A percentile compares a stretch with the other conserved stretches of the same genome.
Evolutionary conservation across 2,797 vertebrate species (phyloP).

Genomic region (Sylvilagus floridanus): DNA sequence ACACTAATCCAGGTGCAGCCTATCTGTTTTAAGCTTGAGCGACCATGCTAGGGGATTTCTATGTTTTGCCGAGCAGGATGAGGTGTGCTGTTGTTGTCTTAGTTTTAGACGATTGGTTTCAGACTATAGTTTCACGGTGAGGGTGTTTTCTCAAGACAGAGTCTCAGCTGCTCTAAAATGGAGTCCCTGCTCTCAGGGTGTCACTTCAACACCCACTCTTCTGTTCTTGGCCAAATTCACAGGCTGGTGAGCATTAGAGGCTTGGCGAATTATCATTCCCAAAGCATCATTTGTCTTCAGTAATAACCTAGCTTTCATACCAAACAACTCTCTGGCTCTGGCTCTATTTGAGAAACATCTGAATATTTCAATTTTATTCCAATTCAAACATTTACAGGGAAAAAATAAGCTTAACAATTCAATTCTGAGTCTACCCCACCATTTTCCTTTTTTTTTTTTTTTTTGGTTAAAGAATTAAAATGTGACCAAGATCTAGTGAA

Average conservation of each 20-base stretch:
- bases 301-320: background rate
- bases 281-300: background rate
- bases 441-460: background rate
- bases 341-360: background rate
- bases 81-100: too few species aligned
- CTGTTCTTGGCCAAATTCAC: background rate
- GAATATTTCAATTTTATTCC: background rate
- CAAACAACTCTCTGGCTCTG: background rate
- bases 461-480: conserved; percentile 12
- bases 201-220: background rate
- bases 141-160: too few species aligned
- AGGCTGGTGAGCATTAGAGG: background rate
- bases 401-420: background rate
- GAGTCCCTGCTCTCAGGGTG: too few species aligned
- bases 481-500: background rate
- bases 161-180: too few species aligned
- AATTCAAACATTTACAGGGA: background rate
- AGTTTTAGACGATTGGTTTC: too few species aligned
- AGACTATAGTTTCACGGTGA: too few species aligned
- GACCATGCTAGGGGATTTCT: too few species aligned
- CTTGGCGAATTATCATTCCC: background rate
- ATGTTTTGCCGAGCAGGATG: too few species aligned
- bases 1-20: too few species aligned
- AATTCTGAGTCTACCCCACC: background rate
- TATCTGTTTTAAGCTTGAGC: too few species aligned